Evolutionary conservation across 64 coral and sea anemone genomes (phyloP), one percentile per base, ranked within the genome.

Genomic region (Montipora efflorescens): DNA sequence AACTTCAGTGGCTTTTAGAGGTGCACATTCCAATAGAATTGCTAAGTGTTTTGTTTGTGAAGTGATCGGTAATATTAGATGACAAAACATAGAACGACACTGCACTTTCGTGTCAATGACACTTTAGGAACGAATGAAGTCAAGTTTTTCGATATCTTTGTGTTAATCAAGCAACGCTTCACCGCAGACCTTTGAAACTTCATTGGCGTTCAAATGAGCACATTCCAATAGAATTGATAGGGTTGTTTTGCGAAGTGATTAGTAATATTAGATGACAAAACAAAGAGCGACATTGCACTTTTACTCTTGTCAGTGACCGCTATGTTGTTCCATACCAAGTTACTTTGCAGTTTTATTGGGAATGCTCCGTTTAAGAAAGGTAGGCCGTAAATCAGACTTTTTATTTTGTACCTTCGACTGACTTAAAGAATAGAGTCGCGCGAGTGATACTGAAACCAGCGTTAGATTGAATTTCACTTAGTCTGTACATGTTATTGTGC

Each of bases 1-100:
- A n/a, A 51, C 66, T 86, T 71, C 81, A 84, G 47, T 84, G 44
- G 70, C 4, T 74, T 19, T 25, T 74, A 22, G 23, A 76, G 43
- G 3, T 12, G 25, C 25, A 28, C 14, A 64, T 64, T 64, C 61
- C 61, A 36, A 36, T 36, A 36, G 36, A 36, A 36, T 36, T 36
- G 36, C 36, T 36, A 36, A 36, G 36, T 36, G 36, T 36, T 36
- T 36, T 36, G 36, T 36, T 36, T 36, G 36, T 2, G 36, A 36
- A 36, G 36, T 36, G 36, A 36, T 36, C 36, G 36, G 36, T 36
- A 36, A 2, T 36, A 36, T 36, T 36, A 36, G 36, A 36, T 36
- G 36, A 36, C 36, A 36, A 36, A 36, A 36, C 36, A 36, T 36
- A 36, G 36, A 36, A 36, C 36, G 36, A 36, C 36, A 36, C 36